Evolutionary conservation across 2,113 vertebrate species (phyloP).

Genomic region (Phrynocephalus versicolor): DNA sequence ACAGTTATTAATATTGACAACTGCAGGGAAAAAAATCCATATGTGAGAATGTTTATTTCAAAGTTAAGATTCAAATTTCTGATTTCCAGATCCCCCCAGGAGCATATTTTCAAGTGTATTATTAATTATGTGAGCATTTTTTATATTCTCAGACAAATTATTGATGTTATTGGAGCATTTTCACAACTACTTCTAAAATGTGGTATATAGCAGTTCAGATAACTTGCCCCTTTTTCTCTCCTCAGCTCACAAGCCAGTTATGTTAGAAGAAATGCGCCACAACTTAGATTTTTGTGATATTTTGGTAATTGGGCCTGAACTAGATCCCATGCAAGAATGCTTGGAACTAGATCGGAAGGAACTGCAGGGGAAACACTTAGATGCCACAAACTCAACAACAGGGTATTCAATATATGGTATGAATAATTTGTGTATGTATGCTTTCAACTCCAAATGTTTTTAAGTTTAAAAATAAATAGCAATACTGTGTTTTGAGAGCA

Average conservation of each 20-base stretch:
- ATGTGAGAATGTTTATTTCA: no score
- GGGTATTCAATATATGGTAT: slow-evolving; percentile 96
- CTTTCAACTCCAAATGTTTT: background rate
- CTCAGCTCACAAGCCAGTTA: slow-evolving; percentile 74
- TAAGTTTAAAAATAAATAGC: slow-evolving; percentile 9
- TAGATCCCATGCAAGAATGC: slow-evolving; percentile 85
- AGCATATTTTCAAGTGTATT: slow-evolving; percentile 23
- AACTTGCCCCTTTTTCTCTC: background rate
- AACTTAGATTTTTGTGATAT: slow-evolving; percentile 97
- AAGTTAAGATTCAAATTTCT: no score
- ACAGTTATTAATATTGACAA: no score
- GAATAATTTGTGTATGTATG: background rate
- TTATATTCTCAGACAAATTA: slow-evolving; percentile 31
- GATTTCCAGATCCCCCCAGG: no score
- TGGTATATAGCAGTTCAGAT: no score
- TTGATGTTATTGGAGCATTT: slow-evolving; percentile 4
- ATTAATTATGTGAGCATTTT: background rate
- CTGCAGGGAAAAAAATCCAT: no score
- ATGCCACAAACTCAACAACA: slow-evolving; percentile 93
- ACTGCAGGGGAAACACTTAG: slow-evolving; percentile 88
- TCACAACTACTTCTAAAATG: no score
- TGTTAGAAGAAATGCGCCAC: slow-evolving; percentile 90
- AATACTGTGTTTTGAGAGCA: no score
- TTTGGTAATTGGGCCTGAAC: slow-evolving; percentile 88
- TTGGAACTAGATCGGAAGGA: slow-evolving; percentile 81